Conservation (phyloP, 2,113 vertebrate species). For the Oreochromis spilurus region DNA sequence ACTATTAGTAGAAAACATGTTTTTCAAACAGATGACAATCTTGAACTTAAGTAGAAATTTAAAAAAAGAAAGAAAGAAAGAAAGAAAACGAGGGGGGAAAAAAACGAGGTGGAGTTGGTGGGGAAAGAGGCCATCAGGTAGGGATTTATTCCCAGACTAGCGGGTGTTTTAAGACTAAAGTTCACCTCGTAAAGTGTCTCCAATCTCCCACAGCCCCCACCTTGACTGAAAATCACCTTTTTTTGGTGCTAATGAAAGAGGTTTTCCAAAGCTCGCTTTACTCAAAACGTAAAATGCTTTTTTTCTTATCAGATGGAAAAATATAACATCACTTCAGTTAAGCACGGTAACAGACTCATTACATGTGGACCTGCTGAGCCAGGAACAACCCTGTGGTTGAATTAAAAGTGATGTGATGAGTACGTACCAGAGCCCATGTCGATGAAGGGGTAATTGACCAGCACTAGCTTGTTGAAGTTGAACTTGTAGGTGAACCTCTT, state of each 20-base stretch:
- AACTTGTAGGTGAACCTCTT: constrained; percentile 95
- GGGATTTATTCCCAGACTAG: background rate
- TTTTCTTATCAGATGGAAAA: background rate
- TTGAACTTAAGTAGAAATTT: background rate
- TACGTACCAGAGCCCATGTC: constrained; percentile 79
- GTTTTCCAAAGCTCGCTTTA: background rate
- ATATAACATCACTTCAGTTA: background rate
- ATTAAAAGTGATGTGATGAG: background rate
- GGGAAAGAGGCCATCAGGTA: background rate
- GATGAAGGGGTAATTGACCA: constrained; percentile 91
- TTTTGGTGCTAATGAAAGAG: background rate
- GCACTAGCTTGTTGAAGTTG: constrained; percentile 92
- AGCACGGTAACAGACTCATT: background rate
- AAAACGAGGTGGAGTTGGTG: background rate
- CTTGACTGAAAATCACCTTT: background rate
- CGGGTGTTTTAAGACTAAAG: background rate
- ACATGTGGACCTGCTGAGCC: background rate
- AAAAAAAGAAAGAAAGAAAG: no score
- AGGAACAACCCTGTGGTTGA: fast-evolving
- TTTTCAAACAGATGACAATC: background rate
- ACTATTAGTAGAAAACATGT: background rate
- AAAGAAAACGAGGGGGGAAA: background rate
- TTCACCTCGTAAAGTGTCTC: background rate
- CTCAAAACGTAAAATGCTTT: background rate
- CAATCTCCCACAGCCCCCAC: background rate